These are phyloP conservation scores for Noctua pronuba DNA, from an alignment of 2,888 invertebrate genomes.

Conservation along the genomic window DNA sequence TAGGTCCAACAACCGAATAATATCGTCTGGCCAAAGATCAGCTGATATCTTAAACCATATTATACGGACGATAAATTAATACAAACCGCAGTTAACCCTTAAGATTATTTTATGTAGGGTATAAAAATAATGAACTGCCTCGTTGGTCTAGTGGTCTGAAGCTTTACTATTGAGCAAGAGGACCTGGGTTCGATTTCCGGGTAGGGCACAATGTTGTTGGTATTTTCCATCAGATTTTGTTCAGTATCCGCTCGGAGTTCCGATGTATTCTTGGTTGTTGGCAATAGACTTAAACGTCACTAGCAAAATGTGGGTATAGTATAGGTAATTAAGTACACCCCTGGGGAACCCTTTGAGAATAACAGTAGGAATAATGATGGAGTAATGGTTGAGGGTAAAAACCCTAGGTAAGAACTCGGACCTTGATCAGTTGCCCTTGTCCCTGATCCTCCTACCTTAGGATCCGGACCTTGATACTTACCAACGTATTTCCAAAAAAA, in stretches of 20 bases:
- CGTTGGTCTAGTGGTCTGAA: neutral
- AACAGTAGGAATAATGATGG: too few species aligned
- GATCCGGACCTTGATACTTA: neutral
- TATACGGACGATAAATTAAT: neutral
- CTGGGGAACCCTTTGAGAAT: too few species aligned
- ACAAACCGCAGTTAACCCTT: neutral
- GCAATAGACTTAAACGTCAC: neutral
- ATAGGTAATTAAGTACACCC: too few species aligned
- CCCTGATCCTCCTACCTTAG: neutral
- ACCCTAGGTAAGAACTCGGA: too few species aligned
- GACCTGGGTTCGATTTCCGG: neutral
- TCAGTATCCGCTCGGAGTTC: neutral
- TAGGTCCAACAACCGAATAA: neutral
- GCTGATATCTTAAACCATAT: conserved; percentile 6
- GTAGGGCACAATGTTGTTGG: neutral
- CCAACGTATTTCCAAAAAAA: neutral
- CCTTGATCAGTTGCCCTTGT: neutral
- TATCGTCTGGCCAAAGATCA: conserved; percentile 26
- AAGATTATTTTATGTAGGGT: neutral
- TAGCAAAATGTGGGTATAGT: too few species aligned
- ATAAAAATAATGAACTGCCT: neutral
- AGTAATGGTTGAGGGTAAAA: neutral
- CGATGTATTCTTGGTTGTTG: neutral
- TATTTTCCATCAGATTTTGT: too few species aligned
- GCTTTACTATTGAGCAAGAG: neutral